phyloP scores from a whole-genome alignment of 1,140 invertebrate genomes.

The Drosophila micromelanica region DNA sequence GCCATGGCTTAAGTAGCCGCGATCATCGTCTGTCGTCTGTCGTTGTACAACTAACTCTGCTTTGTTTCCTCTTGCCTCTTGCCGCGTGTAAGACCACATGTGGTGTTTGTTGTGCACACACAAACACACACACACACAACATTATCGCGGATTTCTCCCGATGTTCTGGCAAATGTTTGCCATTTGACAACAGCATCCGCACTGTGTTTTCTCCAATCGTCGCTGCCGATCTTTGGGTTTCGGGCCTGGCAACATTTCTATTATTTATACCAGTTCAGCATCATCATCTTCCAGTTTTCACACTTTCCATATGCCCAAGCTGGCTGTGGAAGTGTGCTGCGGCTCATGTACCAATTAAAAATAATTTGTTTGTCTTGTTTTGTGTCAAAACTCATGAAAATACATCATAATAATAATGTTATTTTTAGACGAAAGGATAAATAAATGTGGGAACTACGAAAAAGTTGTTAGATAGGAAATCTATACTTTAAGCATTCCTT shows the following conservation, averaged over 20 bases:
- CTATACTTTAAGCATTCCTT: too few species aligned
- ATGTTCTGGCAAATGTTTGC: conserved; percentile 68
- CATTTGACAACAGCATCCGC: conserved; percentile 52
- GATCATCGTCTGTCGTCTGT: conserved; percentile 53
- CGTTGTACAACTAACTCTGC: not conserved
- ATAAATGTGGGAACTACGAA: not conserved
- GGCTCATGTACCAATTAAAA: conserved; percentile 75
- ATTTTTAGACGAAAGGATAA: conserved; percentile 43
- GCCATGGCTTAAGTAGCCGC: conserved; percentile 57
- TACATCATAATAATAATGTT: conserved; percentile 72
- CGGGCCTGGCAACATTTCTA: conserved; percentile 67
- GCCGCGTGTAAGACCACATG: conserved; percentile 57
- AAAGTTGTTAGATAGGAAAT: not conserved
- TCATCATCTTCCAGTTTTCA: conserved; percentile 67
- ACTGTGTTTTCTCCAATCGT: conserved; percentile 50
- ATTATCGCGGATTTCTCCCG: conserved; percentile 43
- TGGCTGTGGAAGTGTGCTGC: conserved; percentile 26
- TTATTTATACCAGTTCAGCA: conserved; percentile 67
- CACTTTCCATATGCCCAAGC: conserved; percentile 67
- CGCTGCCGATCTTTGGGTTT: conserved; percentile 53
- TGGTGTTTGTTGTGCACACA: conserved; percentile 80
- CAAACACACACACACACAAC: conserved; percentile 17
- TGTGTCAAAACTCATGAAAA: conserved; percentile 74
- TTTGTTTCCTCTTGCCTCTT: not conserved
- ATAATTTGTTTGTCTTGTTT: conserved; percentile 79